phyloP scores from a whole-genome alignment of 2,888 invertebrate genomes.

The Andrena dorsata region DNA sequence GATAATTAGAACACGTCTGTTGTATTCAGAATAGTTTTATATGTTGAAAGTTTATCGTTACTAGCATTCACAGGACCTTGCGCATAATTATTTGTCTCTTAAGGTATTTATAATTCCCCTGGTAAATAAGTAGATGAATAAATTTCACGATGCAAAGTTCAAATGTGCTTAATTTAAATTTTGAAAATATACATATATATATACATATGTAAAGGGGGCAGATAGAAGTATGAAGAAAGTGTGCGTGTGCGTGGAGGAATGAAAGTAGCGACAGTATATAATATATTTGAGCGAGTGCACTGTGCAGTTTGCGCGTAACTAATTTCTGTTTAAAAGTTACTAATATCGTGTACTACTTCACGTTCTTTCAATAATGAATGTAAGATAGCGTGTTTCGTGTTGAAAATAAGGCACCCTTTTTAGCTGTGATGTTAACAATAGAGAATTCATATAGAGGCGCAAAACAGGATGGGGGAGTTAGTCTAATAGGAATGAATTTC shows the following conservation, averaged over 20 bases:
- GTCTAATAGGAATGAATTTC: conserved; percentile 60
- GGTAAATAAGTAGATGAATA: conserved; percentile 42
- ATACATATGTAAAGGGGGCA: conserved; percentile 10
- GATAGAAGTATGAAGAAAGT: conserved; percentile 12
- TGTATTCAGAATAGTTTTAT: conserved; percentile 20
- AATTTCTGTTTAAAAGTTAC: conserved; percentile 45
- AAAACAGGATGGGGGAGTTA: conserved; percentile 42
- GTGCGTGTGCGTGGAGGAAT: neutral
- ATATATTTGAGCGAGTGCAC: conserved; percentile 46
- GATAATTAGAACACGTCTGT: conserved; percentile 15
- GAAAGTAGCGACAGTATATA: conserved; percentile 19
- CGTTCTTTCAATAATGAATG: conserved; percentile 56
- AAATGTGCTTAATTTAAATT: too few species aligned
- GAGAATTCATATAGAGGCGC: conserved; percentile 55
- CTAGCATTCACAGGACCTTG: conserved; percentile 14
- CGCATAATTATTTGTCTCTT: conserved; percentile 37
- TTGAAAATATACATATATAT: too few species aligned
- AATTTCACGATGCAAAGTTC: conserved; percentile 7
- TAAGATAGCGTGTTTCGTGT: conserved; percentile 63
- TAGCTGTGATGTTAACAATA: conserved; percentile 66
- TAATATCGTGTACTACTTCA: conserved; percentile 64
- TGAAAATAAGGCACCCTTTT: conserved; percentile 46
- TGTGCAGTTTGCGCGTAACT: conserved; percentile 47
- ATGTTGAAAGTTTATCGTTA: conserved; percentile 26
- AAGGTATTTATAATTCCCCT: conserved; percentile 38